Conservation (phyloP, 2,797 vertebrate species). For the Leucoraja ocellata region DNA sequence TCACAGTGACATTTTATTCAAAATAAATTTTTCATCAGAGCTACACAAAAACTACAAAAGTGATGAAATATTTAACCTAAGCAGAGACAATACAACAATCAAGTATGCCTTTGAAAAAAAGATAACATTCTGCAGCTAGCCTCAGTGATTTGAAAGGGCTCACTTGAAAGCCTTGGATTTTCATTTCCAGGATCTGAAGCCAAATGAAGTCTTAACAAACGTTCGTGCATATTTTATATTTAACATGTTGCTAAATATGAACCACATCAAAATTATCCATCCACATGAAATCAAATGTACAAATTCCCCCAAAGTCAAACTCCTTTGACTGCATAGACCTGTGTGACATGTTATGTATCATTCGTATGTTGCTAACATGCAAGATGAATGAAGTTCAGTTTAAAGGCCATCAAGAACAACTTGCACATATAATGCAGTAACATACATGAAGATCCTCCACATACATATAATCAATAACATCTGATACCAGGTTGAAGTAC, state of each 20-base stretch:
- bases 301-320: background rate
- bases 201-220: background rate
- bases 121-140: too few relatives aligned
- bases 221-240: background rate
- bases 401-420: background rate
- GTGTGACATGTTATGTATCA: background rate
- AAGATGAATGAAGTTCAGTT: background rate
- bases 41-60: background rate
- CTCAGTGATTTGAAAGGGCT: background rate
- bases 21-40: background rate
- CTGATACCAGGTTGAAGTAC: background rate
- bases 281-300: background rate
- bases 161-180: background rate
- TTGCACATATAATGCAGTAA: background rate
- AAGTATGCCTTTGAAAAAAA: background rate
- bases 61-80: constrained; percentile 7
- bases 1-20: background rate
- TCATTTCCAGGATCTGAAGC: background rate
- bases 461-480: background rate
- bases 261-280: background rate
- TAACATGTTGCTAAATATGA: background rate
- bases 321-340: background rate
- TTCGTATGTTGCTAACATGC: too few relatives aligned
- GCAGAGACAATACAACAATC: background rate
- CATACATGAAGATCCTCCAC: background rate